Conservation (phyloP, 1,140 invertebrate genomes). For the Brachionus calyciflorus region DNA sequence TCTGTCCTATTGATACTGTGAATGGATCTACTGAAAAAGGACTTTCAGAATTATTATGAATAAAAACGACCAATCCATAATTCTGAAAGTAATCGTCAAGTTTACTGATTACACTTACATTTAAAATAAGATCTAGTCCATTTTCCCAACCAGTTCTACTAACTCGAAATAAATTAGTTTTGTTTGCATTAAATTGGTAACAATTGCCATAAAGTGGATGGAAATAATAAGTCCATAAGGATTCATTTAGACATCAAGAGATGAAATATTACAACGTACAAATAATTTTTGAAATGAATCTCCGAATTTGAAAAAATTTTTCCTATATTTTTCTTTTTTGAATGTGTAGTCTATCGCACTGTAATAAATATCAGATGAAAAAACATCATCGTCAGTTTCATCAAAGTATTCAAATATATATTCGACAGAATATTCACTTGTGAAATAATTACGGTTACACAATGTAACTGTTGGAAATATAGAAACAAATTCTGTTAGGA, state of each 20-base stretch:
- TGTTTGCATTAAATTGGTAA: conserved; percentile 3
- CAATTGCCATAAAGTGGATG: not conserved
- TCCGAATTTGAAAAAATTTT: not conserved
- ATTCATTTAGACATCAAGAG: not conserved
- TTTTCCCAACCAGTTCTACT: too few relatives aligned
- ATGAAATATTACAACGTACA: not conserved
- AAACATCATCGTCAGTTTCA: not conserved
- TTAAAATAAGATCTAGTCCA: not conserved
- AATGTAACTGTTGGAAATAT: conserved; percentile 26
- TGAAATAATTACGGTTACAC: conserved; percentile 8
- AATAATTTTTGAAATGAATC: not conserved
- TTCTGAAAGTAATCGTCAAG: not conserved
- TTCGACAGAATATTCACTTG: not conserved
- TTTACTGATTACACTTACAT: not conserved
- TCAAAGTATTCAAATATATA: not conserved
- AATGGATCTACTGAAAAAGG: not conserved
- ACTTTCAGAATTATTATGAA: not conserved
- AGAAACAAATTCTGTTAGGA: not conserved
- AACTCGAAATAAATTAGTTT: not conserved
- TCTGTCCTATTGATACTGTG: not conserved
- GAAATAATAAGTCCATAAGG: not conserved
- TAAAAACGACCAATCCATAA: not conserved
- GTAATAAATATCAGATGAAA: not conserved
- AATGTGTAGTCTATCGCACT: not conserved
- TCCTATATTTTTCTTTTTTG: not conserved